These are phyloP conservation scores for Oreortyx pictus DNA, from an alignment of 2,797 vertebrate species.

Conservation along the genomic window DNA sequence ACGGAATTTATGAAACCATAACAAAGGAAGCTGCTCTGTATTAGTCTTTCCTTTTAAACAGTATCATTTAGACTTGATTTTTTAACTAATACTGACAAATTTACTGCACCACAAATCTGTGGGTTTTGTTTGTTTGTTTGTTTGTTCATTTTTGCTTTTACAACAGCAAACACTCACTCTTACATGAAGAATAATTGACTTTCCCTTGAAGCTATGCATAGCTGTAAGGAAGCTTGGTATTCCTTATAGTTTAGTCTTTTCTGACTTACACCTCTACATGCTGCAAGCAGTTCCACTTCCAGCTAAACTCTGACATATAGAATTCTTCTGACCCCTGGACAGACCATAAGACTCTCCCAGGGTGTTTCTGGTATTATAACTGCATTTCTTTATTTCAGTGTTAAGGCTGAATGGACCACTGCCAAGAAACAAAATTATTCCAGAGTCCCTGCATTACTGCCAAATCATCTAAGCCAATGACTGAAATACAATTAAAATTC, in stretches of 20 bases:
- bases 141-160: no score
- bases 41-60: slow-evolving; percentile 1
- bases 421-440: slow-evolving; percentile 71
- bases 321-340: slow-evolving; percentile 43
- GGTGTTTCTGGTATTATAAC: slow-evolving; percentile 63
- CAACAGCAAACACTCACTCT: slow-evolving; percentile 51
- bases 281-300: slow-evolving; percentile 53
- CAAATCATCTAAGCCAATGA: slow-evolving; percentile 71
- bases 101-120: neutral
- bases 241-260: slow-evolving; percentile 56
- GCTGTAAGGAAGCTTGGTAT: slow-evolving; percentile 59
- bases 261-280: slow-evolving; percentile 58
- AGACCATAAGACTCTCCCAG: slow-evolving; percentile 48
- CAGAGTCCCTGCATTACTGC: slow-evolving; percentile 19
- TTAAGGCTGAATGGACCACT: slow-evolving; percentile 62
- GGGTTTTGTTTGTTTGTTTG: no score
- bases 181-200: slow-evolving; percentile 47
- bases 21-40: neutral
- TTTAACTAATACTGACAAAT: slow-evolving; percentile 7
- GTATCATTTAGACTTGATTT: neutral
- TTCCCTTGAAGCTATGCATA: slow-evolving; percentile 48
- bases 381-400: slow-evolving; percentile 73
- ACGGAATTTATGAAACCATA: neutral
- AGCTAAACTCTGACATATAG: slow-evolving; percentile 62
- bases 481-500: slow-evolving; percentile 76